phyloP scores from a whole-genome alignment of 1,140 invertebrate species.

The Pseudomyrmex flavicornis region DNA sequence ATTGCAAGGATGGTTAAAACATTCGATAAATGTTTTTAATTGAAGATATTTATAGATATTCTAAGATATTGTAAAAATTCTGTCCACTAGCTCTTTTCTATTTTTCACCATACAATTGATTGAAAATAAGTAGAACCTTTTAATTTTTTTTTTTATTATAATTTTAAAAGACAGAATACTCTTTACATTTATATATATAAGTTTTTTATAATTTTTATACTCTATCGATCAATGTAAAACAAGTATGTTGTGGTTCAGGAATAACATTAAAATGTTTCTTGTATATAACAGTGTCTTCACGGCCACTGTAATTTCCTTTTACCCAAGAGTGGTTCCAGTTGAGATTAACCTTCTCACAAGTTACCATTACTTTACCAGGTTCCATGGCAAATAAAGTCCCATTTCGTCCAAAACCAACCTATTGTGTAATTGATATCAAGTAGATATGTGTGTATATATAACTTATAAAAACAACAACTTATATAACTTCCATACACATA shows the following conservation, averaged over 20 bases:
- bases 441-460: constrained; percentile 6
- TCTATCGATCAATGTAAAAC: constrained; percentile 91
- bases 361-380: constrained; percentile 90
- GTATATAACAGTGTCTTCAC: constrained; percentile 88
- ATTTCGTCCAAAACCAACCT: constrained; percentile 92
- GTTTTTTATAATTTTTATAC: constrained; percentile 81
- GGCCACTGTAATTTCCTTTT: constrained; percentile 87
- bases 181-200: constrained; percentile 1
- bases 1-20: too few relatives aligned
- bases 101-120: too few relatives aligned
- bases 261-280: constrained; percentile 94
- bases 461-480: too few relatives aligned
- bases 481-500: neutral
- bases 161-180: constrained; percentile 27
- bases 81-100: too few relatives aligned
- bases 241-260: constrained; percentile 89
- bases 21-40: too few relatives aligned
- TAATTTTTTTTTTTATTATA: too few relatives aligned
- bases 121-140: too few relatives aligned
- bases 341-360: constrained; percentile 91
- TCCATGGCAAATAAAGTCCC: constrained; percentile 91
- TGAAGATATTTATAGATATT: too few relatives aligned
- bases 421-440: constrained; percentile 69
- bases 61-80: too few relatives aligned
- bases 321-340: constrained; percentile 90